A percentile compares a stretch with the other conserved stretches of the same genome.
These are phyloP conservation scores for Athalia circularis DNA, from an alignment of 2,888 invertebrate genomes.

Conservation along the genomic window DNA sequence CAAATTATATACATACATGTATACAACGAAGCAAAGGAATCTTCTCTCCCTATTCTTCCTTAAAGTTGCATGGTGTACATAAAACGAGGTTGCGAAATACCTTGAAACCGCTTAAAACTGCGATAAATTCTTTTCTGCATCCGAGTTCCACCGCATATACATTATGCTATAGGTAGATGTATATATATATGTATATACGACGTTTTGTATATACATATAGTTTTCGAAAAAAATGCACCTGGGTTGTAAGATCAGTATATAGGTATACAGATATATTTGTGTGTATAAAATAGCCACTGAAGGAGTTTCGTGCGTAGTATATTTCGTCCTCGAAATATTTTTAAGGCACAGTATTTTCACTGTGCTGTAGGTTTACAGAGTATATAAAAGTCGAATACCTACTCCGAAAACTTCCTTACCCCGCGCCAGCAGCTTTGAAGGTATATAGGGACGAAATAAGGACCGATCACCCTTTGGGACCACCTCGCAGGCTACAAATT, in stretches of 20 bases:
- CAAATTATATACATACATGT: no score
- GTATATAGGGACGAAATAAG: conserved; percentile 38
- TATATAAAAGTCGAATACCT: conserved; percentile 13
- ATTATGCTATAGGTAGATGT: background rate
- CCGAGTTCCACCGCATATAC: conserved; percentile 59
- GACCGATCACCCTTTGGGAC: conserved; percentile 53
- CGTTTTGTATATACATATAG: background rate
- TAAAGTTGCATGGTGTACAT: background rate
- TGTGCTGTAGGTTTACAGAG: conserved; percentile 49
- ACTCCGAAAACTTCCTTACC: background rate
- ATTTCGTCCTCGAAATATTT: conserved; percentile 54
- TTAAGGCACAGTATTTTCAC: conserved; percentile 54
- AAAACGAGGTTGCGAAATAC: conserved; percentile 27
- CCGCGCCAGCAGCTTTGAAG: conserved; percentile 7
- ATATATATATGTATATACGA: background rate
- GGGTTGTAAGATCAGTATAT: background rate
- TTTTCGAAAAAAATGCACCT: background rate
- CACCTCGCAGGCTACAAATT: conserved; percentile 66
- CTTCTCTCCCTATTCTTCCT: background rate
- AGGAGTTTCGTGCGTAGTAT: no score
- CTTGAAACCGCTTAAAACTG: conserved; percentile 32
- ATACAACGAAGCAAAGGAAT: background rate
- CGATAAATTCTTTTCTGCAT: conserved; percentile 59
- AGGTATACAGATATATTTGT: no score
- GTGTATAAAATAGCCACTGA: no score